phyloP scores from a whole-genome alignment of 2,113 vertebrate species.

The Conger conger region DNA sequence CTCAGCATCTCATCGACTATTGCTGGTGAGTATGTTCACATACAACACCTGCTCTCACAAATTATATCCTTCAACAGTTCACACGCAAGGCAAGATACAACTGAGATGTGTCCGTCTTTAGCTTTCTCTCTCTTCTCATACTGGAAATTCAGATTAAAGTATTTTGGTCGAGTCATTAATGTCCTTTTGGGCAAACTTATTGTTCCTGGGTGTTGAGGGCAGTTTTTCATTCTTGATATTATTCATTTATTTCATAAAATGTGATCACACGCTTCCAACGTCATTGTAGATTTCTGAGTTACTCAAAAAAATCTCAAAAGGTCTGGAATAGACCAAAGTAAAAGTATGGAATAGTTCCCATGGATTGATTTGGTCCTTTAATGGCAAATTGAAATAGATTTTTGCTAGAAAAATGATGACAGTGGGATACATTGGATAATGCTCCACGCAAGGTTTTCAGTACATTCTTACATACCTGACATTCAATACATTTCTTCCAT shows the following conservation, averaged over 20 bases:
- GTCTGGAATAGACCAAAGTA: neutral
- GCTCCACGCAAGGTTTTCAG: too few species aligned
- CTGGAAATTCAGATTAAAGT: too few species aligned
- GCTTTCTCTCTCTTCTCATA: neutral
- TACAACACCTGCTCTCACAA: neutral
- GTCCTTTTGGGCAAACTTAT: neutral
- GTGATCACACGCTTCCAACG: too few species aligned
- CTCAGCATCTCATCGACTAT: slow-evolving; percentile 93
- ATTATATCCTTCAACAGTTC: too few species aligned
- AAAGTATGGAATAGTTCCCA: neutral
- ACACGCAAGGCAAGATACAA: neutral
- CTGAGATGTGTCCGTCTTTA: neutral
- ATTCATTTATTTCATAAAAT: neutral
- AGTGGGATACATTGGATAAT: too few species aligned
- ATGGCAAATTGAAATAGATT: too few species aligned
- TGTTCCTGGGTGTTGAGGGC: neutral
- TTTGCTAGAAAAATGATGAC: too few species aligned
- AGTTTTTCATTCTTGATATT: neutral
- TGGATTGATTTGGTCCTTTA: too few species aligned
- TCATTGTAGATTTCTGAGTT: too few species aligned
- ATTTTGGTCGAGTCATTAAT: neutral
- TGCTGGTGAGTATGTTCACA: slow-evolving; percentile 81
- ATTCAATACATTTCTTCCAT: too few species aligned
- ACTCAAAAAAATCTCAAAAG: neutral
- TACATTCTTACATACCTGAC: too few species aligned